Evolutionary conservation across 2,888 invertebrate genomes (phyloP), one percentile per base, ranked within the genome.

Genomic region (Hirtodrosophila duncani): DNA sequence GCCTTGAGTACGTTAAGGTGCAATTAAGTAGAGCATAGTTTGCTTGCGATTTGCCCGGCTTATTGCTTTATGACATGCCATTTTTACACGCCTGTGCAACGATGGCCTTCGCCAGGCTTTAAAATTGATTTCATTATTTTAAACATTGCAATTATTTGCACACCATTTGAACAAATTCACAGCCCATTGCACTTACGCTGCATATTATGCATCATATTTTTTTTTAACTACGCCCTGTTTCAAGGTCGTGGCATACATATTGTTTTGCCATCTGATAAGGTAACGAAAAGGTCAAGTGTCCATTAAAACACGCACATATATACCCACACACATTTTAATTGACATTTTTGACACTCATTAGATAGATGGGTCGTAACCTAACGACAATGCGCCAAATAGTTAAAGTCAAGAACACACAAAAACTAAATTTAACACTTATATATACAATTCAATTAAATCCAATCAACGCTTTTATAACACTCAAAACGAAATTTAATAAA

Each of bases 61-160:
- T 63, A 67, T 75, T 52, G 64, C 53, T 72, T 69, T 53, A 64
- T 46, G 37, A 53, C 69, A 67, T 61, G 71, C 67, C 52, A 69
- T 53, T 64, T 62, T 38, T 38, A 41, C 16, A 53, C 33, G 39
- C 59, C 51, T 31, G 7, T 9, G 17, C 13, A 18, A 44, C 29
- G 31, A 46, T n/a, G 62, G 31, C 62, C 62, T 41, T 62, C 63
- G 16, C 8, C 45, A 46, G 52, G 60, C 56, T 56, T 53, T 50
- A 42, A 67, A 43, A 49, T 51, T 33, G 53, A 23, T 58, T 60
- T 75, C 75, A 75, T 75, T 56, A 69, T 34, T 71, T 63, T 55
- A 59, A n/a, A 52, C 63, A 58, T 57, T 62, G 75, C 68, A 33
- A 20, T 37, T 17, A 39, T 29, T 51, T 53, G 42, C 26, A 24